Conservation (phyloP, 2,113 vertebrate species). For the Chascanopsetta lugubris region DNA sequence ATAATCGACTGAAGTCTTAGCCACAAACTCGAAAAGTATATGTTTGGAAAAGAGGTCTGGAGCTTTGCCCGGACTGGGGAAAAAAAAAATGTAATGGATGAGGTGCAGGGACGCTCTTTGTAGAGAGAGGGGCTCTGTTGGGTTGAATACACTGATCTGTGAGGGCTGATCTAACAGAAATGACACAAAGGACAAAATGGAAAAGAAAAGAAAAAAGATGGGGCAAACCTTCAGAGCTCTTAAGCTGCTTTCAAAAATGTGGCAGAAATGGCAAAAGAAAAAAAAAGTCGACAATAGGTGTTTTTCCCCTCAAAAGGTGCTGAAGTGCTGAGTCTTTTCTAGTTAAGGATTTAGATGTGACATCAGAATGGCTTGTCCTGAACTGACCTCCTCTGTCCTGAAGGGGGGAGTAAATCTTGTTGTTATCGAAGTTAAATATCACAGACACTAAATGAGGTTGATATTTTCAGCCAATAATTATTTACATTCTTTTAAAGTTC, state of each 20-base stretch:
- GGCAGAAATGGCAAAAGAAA: not conserved
- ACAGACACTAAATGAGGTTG: no score
- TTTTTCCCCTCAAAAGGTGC: not conserved
- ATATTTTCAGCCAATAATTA: no score
- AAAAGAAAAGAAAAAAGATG: not conserved
- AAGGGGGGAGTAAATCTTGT: constrained; percentile 1
- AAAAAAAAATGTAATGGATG: not conserved
- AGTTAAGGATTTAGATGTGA: constrained; percentile 16
- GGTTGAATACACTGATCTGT: not conserved
- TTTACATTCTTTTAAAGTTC: no score
- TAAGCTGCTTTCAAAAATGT: not conserved
- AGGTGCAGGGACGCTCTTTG: not conserved
- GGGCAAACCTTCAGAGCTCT: not conserved
- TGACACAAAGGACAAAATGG: not conserved
- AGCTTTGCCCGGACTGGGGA: not conserved
- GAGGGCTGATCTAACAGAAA: not conserved
- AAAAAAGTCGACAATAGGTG: not conserved
- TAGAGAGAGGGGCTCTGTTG: not conserved
- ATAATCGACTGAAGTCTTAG: not conserved
- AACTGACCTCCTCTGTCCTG: not conserved
- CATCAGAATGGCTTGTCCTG: constrained; percentile 13
- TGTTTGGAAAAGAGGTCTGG: not conserved
- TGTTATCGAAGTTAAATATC: no score
- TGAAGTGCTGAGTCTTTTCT: not conserved
- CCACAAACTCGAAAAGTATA: not conserved